Evolutionary conservation across 1,140 invertebrate species (phyloP).

Genomic region (Brachionus asplanchnoidis): DNA sequence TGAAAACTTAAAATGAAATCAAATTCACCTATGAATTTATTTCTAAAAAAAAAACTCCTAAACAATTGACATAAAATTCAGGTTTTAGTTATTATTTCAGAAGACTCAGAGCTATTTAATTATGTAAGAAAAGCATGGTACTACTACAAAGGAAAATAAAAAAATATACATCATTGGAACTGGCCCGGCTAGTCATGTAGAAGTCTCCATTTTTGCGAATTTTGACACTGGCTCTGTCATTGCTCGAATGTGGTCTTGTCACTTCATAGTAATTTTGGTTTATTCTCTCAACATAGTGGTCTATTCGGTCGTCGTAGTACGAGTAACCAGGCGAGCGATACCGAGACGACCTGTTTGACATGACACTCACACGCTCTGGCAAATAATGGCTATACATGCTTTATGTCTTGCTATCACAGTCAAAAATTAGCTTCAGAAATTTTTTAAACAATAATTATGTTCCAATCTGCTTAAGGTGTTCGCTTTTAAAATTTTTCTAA

Average conservation of each 20-base stretch:
- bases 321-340: not conserved
- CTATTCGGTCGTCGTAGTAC: not conserved
- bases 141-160: not conserved
- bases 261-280: not conserved
- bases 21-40: not conserved
- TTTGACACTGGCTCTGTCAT: not conserved
- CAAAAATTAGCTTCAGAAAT: not conserved
- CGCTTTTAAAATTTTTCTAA: not conserved
- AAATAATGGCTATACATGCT: slow-evolving; percentile 20
- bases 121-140: not conserved
- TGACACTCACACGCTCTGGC: not conserved
- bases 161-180: slow-evolving; percentile 20
- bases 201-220: slow-evolving; percentile 15
- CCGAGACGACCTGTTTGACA: not conserved
- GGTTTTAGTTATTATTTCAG: not conserved
- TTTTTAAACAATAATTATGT: not conserved
- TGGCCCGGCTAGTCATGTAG: not conserved
- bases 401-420: not conserved
- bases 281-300: slow-evolving; percentile 12
- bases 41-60: not conserved
- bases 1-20: not conserved
- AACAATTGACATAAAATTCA: slow-evolving; percentile 4
- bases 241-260: not conserved
- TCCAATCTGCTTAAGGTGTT: not conserved
- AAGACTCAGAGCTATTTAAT: not conserved